Evolutionary conservation across 2,113 vertebrate genomes (phyloP).

Genomic region (Anguilla rostrata): DNA sequence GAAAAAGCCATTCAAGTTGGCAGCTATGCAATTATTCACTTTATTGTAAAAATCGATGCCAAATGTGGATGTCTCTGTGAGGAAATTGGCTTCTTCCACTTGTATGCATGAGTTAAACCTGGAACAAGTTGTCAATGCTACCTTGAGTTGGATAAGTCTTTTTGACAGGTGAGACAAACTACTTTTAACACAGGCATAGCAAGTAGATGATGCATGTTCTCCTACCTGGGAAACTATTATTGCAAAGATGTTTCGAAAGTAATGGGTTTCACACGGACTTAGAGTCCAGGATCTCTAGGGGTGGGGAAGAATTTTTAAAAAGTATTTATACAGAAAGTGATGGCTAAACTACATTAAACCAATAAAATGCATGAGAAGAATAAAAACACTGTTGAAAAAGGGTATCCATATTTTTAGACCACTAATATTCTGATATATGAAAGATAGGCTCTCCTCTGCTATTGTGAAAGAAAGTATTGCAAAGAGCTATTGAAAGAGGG

Average conservation of each 20-base stretch:
- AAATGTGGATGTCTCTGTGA: background rate
- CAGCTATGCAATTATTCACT: background rate
- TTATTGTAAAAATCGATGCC: background rate
- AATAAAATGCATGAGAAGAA: background rate
- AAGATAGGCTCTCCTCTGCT: background rate
- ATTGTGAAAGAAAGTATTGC: background rate
- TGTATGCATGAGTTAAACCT: background rate
- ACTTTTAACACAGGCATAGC: background rate
- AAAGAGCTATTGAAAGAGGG: conserved; percentile 11
- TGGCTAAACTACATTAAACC: background rate
- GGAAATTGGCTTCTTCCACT: background rate
- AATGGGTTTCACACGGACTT: background rate
- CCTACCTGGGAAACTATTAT: background rate
- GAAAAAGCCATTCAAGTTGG: background rate
- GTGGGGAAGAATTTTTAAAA: background rate
- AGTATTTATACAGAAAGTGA: background rate
- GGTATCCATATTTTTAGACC: background rate
- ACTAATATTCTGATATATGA: background rate
- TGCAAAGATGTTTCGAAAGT: background rate
- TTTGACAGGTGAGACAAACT: conserved; percentile 8
- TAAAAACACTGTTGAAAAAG: background rate
- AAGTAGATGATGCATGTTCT: background rate
- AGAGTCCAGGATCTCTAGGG: background rate
- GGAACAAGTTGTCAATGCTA: background rate
- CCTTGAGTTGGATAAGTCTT: background rate